phyloP scores from a whole-genome alignment of 30 jellyfish, hydroid and myxozoan genomes.

The Rhopilema esculentum region DNA sequence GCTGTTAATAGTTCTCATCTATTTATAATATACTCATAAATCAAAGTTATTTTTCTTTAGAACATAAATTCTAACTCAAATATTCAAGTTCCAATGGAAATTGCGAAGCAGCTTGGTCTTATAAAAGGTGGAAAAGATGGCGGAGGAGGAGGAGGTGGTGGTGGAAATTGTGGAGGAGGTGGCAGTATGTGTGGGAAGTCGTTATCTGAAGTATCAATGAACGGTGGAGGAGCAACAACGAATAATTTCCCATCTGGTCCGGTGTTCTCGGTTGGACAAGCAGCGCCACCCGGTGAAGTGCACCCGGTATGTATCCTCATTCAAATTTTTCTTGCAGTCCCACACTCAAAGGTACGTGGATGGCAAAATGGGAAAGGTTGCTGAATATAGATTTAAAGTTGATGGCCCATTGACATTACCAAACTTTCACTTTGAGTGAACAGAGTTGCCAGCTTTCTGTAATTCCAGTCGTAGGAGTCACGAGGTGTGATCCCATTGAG shows the following conservation, averaged over 20 bases:
- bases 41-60: constrained; percentile 32
- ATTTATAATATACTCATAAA: no score
- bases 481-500: no score
- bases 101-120: constrained; percentile 95
- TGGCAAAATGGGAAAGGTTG: no score
- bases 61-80: constrained; percentile 97
- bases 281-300: constrained; percentile 96
- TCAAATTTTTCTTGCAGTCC: no score
- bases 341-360: no score
- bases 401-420: no score
- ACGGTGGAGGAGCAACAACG: constrained; percentile 91
- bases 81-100: constrained; percentile 97
- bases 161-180: constrained; percentile 82
- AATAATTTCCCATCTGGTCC: constrained; percentile 93
- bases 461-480: no score
- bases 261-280: constrained; percentile 96
- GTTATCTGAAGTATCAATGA: constrained; percentile 86
- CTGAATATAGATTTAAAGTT: no score
- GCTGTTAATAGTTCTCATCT: not conserved
- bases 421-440: no score
- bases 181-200: constrained; percentile 77
- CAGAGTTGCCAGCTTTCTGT: no score
- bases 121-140: constrained; percentile 82
- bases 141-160: constrained; percentile 75
- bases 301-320: constrained; percentile 82